Percentiles rank a stretch among this genome's conserved stretches.
Conservation (phyloP, 2,888 invertebrate species). For the Nyleta sp. region DNA sequence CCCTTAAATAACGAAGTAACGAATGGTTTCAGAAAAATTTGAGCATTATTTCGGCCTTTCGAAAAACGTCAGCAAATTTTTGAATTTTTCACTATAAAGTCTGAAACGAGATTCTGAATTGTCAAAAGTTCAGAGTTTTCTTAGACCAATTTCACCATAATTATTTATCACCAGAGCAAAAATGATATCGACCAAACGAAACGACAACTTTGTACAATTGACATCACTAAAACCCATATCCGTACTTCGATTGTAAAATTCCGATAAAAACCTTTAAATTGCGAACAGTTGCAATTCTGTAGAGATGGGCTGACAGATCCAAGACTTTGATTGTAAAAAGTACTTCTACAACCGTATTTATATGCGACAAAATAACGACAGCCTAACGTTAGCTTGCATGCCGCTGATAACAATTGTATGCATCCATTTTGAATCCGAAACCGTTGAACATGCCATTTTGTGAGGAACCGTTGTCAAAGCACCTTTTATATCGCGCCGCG, state of each 20-base stretch:
- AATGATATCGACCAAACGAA: no score
- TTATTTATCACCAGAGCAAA: no score
- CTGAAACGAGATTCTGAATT: no score
- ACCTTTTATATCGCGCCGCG: slow-evolving; percentile 16
- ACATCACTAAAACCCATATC: no score
- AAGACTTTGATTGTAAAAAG: slow-evolving; percentile 55
- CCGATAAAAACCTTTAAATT: not conserved
- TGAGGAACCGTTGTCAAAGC: slow-evolving; percentile 5
- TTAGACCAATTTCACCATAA: no score
- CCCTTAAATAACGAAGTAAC: no score
- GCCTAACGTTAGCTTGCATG: slow-evolving; percentile 51
- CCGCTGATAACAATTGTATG: slow-evolving; percentile 29
- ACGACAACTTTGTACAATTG: no score
- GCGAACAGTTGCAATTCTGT: slow-evolving; percentile 31
- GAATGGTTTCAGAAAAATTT: no score
- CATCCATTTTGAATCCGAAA: slow-evolving; percentile 5
- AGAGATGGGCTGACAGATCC: slow-evolving; percentile 23
- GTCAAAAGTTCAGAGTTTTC: no score
- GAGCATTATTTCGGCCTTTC: no score
- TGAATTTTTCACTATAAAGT: no score
- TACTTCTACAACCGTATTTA: slow-evolving; percentile 36
- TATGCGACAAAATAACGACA: slow-evolving; percentile 41
- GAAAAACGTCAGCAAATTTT: no score
- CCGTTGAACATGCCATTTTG: not conserved
- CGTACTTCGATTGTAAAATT: not conserved